A percentile compares a stretch with the other conserved stretches of the same genome.
phyloP scores from a whole-genome alignment of 2,113 vertebrate species.

The Mesocricetus auratus region DNA sequence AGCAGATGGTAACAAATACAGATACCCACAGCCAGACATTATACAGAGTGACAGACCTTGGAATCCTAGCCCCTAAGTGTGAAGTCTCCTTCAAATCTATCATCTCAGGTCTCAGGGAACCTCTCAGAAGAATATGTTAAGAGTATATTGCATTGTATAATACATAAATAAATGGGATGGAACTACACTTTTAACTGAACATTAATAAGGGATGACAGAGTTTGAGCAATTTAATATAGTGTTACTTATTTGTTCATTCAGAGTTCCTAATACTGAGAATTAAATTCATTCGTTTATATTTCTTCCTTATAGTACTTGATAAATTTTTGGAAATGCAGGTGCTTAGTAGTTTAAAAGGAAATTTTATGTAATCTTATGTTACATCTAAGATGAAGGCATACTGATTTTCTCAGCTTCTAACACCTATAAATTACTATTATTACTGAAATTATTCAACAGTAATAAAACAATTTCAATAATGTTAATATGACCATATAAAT shows the following conservation, averaged over 20 bases:
- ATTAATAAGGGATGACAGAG: background rate
- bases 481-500: conserved; percentile 13
- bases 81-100: background rate
- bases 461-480: background rate
- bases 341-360: background rate
- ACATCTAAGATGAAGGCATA: background rate
- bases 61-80: background rate
- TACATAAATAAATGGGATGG: background rate
- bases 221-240: background rate
- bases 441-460: background rate
- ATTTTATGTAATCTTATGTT: background rate
- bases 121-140: background rate
- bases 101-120: background rate
- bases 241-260: background rate
- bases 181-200: background rate
- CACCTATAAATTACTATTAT: background rate
- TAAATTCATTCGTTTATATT: background rate
- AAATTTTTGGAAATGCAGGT: background rate
- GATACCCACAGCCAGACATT: background rate
- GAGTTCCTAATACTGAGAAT: background rate
- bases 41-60: background rate
- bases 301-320: background rate
- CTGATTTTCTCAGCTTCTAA: background rate
- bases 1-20: background rate
- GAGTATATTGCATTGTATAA: background rate